phyloP scores from a whole-genome alignment of 2,113 vertebrate species.

The Dicaeum eximium region DNA sequence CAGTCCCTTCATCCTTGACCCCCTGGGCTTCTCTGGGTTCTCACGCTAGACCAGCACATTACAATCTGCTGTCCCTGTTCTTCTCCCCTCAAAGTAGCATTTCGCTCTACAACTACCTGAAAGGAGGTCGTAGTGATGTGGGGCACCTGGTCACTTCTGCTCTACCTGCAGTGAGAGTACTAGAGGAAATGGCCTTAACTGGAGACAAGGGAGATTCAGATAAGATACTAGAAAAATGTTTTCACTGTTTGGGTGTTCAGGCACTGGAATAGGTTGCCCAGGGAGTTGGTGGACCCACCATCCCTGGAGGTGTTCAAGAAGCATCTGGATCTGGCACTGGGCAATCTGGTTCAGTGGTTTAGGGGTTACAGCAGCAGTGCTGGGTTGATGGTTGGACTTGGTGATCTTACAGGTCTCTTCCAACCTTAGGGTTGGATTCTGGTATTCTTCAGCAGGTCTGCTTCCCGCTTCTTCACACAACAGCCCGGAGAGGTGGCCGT shows the following conservation, averaged over 20 bases:
- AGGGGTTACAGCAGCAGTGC: background rate
- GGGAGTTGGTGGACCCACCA: background rate
- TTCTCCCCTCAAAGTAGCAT: background rate
- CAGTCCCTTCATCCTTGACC: rapidly evolving
- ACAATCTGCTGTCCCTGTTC: rapidly evolving
- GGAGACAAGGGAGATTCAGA: background rate
- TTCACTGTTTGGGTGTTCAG: background rate
- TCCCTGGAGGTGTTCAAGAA: background rate
- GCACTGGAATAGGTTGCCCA: background rate
- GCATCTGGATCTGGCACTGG: background rate
- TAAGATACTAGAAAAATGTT: background rate
- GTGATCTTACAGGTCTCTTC: background rate
- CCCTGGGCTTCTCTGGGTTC: background rate
- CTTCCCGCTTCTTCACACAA: background rate
- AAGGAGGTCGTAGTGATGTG: background rate
- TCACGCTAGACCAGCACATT: rapidly evolving
- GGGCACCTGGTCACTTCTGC: background rate
- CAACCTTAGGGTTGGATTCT: background rate
- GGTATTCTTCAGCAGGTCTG: background rate
- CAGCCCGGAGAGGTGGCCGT: rapidly evolving
- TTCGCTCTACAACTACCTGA: background rate
- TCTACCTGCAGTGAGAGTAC: background rate
- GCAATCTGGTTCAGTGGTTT: background rate
- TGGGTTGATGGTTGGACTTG: background rate
- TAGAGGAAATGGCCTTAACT: background rate